phyloP scores from a whole-genome alignment of 2,888 invertebrate genomes.

The Dione vanillae region DNA sequence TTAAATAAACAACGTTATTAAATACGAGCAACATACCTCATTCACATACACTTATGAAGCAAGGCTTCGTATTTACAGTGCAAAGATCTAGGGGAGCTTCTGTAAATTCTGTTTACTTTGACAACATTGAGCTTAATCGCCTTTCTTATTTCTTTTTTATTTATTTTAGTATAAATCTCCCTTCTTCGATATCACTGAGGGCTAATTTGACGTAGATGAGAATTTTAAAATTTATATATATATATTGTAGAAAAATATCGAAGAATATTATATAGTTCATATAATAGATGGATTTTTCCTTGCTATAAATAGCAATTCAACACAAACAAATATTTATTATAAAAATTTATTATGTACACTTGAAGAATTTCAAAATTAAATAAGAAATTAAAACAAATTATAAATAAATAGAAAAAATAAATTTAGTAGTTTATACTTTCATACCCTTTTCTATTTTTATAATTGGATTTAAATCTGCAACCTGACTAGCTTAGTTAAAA shows the following conservation, averaged over 20 bases:
- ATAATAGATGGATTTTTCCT: too few relatives aligned
- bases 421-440: too few relatives aligned
- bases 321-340: too few relatives aligned
- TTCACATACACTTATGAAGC: slow-evolving; percentile 21
- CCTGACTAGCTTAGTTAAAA: background rate
- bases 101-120: slow-evolving; percentile 62
- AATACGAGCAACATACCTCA: background rate
- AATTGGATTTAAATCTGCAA: background rate
- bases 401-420: too few relatives aligned
- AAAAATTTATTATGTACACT: too few relatives aligned
- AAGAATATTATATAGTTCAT: too few relatives aligned
- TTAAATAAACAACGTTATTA: background rate
- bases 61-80: slow-evolving; percentile 61
- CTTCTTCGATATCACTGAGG: slow-evolving; percentile 10
- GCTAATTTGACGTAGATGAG: too few relatives aligned
- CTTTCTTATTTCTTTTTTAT: slow-evolving; percentile 64
- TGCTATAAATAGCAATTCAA: too few relatives aligned
- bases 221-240: too few relatives aligned
- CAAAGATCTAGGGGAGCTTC: slow-evolving; percentile 63
- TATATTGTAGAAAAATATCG: too few relatives aligned
- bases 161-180: slow-evolving; percentile 29
- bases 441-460: background rate
- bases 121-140: slow-evolving; percentile 74
- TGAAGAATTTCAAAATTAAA: too few relatives aligned
- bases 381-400: too few relatives aligned